phyloP scores from a whole-genome alignment of 2,888 invertebrate genomes.

The Tetranychus truncatus region DNA sequence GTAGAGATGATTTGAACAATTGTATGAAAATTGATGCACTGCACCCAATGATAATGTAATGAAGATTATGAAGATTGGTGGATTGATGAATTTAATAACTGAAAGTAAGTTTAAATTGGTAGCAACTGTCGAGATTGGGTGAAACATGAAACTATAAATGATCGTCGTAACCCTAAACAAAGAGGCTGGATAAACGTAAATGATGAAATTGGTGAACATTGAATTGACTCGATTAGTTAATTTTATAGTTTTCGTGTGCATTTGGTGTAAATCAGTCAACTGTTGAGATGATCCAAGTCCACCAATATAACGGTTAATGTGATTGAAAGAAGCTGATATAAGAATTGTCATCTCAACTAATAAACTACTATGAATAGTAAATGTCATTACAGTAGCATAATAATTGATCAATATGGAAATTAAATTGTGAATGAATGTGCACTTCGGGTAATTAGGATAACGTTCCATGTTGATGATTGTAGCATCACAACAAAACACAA shows the following conservation, averaged over 20 bases:
- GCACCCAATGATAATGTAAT: neutral
- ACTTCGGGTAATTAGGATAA: no score
- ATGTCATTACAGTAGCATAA: neutral
- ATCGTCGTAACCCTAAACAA: neutral
- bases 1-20: neutral
- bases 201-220: neutral
- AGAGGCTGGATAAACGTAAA: neutral
- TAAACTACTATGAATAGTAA: neutral
- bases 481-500: neutral
- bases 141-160: no score
- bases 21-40: neutral
- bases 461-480: neutral
- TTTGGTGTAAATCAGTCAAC: neutral
- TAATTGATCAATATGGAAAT: neutral
- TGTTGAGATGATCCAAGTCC: neutral
- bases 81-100: neutral
- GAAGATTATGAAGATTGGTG: neutral
- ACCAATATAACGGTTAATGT: neutral
- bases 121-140: no score
- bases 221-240: neutral
- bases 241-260: neutral
- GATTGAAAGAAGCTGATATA: neutral
- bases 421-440: neutral
- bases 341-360: neutral
- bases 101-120: neutral